These are phyloP conservation scores for Patella ulyssiponensis DNA, from an alignment of 2,888 invertebrate species.

Conservation along the genomic window DNA sequence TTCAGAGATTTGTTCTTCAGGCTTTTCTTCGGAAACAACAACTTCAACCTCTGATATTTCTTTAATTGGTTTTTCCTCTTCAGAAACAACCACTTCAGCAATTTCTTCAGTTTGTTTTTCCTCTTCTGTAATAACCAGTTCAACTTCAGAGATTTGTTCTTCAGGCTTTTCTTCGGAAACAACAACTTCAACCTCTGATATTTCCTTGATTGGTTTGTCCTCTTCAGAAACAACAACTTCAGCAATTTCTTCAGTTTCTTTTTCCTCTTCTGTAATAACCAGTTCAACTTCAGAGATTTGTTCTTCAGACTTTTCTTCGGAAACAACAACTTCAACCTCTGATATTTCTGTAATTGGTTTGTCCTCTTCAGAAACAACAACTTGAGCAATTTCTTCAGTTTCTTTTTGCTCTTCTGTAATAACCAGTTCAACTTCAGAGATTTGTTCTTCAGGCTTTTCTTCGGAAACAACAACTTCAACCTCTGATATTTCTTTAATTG, in stretches of 20 bases:
- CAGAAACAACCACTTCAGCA: background rate
- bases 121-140: background rate
- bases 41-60: slow-evolving; percentile 28
- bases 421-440: background rate
- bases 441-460: slow-evolving; percentile 24
- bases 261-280: background rate
- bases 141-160: slow-evolving; percentile 7
- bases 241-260: background rate
- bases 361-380: background rate
- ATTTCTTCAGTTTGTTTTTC: slow-evolving; percentile 6
- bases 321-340: background rate
- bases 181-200: background rate
- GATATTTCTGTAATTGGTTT: slow-evolving; percentile 1
- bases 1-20: background rate
- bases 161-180: background rate
- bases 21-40: background rate
- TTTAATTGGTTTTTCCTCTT: slow-evolving; percentile 1
- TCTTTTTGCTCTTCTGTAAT: background rate
- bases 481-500: slow-evolving; percentile 9
- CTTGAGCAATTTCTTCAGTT: background rate
- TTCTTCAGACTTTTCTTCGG: background rate
- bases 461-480: slow-evolving; percentile 9
- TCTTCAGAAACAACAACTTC: background rate
- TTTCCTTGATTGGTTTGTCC: background rate
- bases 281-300: background rate